phyloP scores from a whole-genome alignment of 92 coral and sea anemone genomes.

The Porites divaricata region DNA sequence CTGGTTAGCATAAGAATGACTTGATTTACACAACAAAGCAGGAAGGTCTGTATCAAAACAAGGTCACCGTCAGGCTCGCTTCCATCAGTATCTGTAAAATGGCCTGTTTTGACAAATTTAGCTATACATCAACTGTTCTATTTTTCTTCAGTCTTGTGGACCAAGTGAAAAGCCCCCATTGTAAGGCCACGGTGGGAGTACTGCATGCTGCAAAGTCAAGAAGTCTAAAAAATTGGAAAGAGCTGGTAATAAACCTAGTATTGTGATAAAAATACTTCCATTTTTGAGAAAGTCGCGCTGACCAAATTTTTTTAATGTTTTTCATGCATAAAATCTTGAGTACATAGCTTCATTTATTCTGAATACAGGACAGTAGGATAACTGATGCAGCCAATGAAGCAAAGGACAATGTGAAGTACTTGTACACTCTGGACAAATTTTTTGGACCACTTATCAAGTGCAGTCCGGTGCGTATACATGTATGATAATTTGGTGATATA shows the following conservation, averaged over 20 bases:
- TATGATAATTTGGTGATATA: neutral
- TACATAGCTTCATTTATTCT: neutral
- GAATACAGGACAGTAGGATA: constrained; percentile 87
- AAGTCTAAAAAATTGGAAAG: constrained; percentile 97
- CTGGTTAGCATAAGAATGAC: too few species aligned
- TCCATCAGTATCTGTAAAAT: too few species aligned
- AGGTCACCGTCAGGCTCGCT: too few species aligned
- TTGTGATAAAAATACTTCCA: neutral
- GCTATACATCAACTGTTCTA: neutral
- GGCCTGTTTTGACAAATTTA: too few species aligned
- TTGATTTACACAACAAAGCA: too few species aligned
- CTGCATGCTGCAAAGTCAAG: constrained; percentile 98
- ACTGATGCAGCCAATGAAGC: constrained; percentile 99
- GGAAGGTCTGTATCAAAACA: too few species aligned
- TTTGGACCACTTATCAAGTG: constrained; percentile 98
- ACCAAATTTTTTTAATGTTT: too few species aligned
- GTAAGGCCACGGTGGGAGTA: constrained; percentile 97
- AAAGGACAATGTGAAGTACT: constrained; percentile 95
- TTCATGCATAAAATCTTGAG: too few species aligned
- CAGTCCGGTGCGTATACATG: constrained; percentile 73
- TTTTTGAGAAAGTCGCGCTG: too few species aligned
- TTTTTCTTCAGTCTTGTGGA: constrained; percentile 74
- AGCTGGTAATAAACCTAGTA: constrained; percentile 65
- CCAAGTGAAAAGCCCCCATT: constrained; percentile 94
- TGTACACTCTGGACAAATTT: constrained; percentile 95